Evolutionary conservation across 1,140 invertebrate species (phyloP).

Genomic region (Neodiprion virginianus): DNA sequence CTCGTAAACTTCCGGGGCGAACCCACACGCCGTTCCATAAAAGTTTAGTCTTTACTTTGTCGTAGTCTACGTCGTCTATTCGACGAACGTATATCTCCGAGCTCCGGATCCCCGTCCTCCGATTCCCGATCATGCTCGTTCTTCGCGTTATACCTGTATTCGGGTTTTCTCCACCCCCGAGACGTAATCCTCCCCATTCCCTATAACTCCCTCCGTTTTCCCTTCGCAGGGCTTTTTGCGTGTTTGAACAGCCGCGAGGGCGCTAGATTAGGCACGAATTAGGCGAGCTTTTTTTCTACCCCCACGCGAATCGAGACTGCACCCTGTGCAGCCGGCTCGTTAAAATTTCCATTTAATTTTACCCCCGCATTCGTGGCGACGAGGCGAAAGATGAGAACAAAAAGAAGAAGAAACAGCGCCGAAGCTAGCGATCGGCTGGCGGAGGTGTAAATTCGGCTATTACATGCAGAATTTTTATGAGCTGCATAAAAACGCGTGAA

Average conservation of each 20-base stretch:
- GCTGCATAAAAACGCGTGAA: no score
- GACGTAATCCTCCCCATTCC: neutral
- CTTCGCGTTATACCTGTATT: neutral
- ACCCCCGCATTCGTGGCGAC: neutral
- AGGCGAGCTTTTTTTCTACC: neutral
- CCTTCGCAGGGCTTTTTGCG: no score
- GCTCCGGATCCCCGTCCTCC: no score
- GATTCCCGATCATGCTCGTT: neutral
- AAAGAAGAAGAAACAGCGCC: no score
- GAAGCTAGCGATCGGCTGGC: neutral
- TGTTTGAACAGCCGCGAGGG: neutral
- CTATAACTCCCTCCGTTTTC: neutral
- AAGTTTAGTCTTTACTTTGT: neutral
- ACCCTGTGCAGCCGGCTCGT: neutral
- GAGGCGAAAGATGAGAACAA: no score
- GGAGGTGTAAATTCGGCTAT: neutral
- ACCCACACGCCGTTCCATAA: neutral
- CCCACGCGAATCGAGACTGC: no score
- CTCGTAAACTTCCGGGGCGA: neutral
- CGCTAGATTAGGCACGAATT: conserved; percentile 2
- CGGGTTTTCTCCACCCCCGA: neutral
- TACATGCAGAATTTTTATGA: no score
- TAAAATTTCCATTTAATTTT: conserved; percentile 1
- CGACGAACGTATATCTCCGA: no score
- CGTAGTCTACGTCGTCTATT: neutral